These are phyloP conservation scores for Erynnis tages DNA, from an alignment of 2,888 invertebrate species.

Conservation along the genomic window DNA sequence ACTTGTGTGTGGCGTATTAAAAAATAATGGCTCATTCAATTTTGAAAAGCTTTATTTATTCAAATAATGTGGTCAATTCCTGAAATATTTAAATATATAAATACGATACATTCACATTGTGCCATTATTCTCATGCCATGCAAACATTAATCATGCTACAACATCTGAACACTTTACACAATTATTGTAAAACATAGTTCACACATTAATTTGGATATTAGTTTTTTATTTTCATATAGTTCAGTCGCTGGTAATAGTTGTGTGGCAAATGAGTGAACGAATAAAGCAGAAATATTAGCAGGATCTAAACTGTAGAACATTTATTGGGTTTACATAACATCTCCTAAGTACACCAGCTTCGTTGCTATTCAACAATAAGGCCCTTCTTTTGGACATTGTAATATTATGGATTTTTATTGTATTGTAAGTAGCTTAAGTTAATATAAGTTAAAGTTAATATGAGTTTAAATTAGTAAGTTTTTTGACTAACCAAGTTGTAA, in stretches of 20 bases:
- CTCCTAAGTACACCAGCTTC: no score
- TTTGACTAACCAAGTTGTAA: no score
- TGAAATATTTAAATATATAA: conserved; percentile 11
- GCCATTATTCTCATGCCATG: conserved; percentile 55
- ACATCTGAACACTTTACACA: not conserved
- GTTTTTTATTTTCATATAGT: not conserved
- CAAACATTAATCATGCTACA: conserved; percentile 32
- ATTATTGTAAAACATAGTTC: not conserved
- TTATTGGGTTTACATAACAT: no score
- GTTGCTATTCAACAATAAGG: no score
- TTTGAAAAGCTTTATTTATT: not conserved
- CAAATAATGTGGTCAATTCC: no score
- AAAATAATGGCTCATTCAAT: not conserved
- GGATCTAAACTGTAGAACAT: conserved; percentile 6
- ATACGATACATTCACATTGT: conserved; percentile 66
- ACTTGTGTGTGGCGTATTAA: no score
- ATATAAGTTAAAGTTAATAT: no score
- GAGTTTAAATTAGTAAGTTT: no score
- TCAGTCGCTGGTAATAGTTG: not conserved
- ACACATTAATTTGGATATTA: not conserved
- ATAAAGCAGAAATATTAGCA: not conserved
- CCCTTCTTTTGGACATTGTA: no score
- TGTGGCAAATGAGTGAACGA: not conserved
- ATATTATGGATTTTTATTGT: no score
- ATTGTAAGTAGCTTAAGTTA: no score